Evolutionary conservation across 1,140 invertebrate species (phyloP), one percentile per base, ranked within the genome.

Genomic region (Ostrea edulis): DNA sequence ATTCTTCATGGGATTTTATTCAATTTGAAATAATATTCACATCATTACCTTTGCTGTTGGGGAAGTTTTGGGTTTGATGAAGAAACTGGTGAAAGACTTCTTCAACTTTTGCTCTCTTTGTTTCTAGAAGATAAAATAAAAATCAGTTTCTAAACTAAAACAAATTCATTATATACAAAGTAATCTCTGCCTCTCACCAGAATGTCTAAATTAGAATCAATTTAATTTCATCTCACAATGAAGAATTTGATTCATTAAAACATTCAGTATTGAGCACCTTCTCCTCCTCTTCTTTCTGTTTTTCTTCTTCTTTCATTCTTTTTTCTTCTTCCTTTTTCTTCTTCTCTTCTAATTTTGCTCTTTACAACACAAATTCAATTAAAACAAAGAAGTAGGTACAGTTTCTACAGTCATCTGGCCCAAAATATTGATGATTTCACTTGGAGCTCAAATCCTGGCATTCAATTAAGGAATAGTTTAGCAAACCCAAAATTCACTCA

Each of bases 21-120:
- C n/a, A n/a, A n/a, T n/a, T n/a, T n/a, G n/a, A n/a, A n/a, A n/a
- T 44, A 9, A 20, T 25, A 53, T 3, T 20, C 44, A 22, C 53
- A 20, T 20, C 25, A 17, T 35, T 53, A 90, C 89, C 89, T 90
- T 90, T 54, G 54, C 68, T 52, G 71, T 84, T 14, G 90, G 87
- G 29, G 86, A 85, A 0, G 82, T 88, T 58, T 89, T 93, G 2
- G 89, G 89, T 35, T 93, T 93, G 68, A 95, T 95, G 87, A 96
- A 98, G 94, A 98, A 98, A 91, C 97, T 97, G 0, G 95, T 96
- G 93, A 98, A 97, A 44, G 96, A 96, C 65, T 96, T 96, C 11
- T 97, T 97, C 0, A 96, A 96, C 92, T 97, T 97, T 87, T 96
- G 96, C 92, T 97, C 97, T 93, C 97, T 96, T 91, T 97, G 96